Conservation (phyloP, 1,140 invertebrate genomes). For the Bursaphelenchus mucronatus region DNA sequence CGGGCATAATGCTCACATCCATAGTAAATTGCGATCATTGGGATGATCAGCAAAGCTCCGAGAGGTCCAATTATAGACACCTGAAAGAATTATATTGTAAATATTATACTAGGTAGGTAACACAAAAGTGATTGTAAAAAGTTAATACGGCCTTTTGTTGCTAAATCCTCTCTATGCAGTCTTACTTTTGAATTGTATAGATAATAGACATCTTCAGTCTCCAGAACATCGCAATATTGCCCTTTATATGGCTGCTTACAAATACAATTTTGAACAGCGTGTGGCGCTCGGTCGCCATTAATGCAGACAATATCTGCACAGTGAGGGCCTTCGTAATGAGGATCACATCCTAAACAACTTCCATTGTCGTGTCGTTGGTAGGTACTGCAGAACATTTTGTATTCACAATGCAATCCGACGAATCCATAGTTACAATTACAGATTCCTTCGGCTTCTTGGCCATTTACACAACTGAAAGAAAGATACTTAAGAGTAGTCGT, state of each 20-base stretch:
- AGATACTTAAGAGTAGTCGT: too few species aligned
- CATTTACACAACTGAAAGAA: constrained; percentile 37
- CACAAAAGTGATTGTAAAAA: background rate
- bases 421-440: constrained; percentile 37
- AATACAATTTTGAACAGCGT: constrained; percentile 32
- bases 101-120: background rate
- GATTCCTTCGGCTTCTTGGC: constrained; percentile 12
- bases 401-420: constrained; percentile 47
- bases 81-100: constrained; percentile 14
- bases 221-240: constrained; percentile 41
- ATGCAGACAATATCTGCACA: constrained; percentile 43
- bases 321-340: constrained; percentile 33
- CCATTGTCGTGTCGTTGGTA: constrained; percentile 44
- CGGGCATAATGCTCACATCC: constrained; percentile 43
- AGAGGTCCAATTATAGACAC: constrained; percentile 43
- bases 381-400: constrained; percentile 38
- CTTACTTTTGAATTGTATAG: constrained; percentile 47
- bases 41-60: constrained; percentile 40
- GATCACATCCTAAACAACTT: constrained; percentile 43
- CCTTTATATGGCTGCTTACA: constrained; percentile 40
- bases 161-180: background rate
- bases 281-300: constrained; percentile 32
- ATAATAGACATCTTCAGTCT: constrained; percentile 44
- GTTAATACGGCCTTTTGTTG: background rate
- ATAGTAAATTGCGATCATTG: constrained; percentile 45